These are phyloP conservation scores for Pachyseris speciosa DNA, from an alignment of 64 coral and sea anemone genomes.

Conservation along the genomic window DNA sequence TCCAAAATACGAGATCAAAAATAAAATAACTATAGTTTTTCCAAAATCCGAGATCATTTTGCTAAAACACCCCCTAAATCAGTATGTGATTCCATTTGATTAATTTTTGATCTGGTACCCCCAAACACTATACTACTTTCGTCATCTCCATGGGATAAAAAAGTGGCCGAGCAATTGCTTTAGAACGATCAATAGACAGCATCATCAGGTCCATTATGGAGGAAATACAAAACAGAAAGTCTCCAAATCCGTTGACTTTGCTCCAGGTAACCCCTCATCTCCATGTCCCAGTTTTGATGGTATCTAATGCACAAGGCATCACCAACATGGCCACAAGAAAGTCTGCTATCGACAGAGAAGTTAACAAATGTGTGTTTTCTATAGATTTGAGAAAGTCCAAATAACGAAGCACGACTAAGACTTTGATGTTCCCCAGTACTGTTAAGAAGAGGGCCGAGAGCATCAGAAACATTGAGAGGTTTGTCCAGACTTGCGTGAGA, in stretches of 20 bases:
- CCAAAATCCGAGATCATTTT: too few relatives aligned
- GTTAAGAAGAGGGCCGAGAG: constrained; percentile 16
- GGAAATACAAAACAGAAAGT: constrained; percentile 87
- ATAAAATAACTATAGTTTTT: too few relatives aligned
- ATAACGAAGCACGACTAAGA: constrained; percentile 27
- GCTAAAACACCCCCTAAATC: too few relatives aligned
- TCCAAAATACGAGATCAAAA: too few relatives aligned
- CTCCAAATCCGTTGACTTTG: constrained; percentile 73
- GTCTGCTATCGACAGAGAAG: constrained; percentile 73
- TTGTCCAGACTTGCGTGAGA: too few relatives aligned
- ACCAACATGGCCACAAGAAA: constrained; percentile 66
- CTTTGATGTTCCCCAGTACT: constrained; percentile 40
- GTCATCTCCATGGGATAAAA: constrained; percentile 63
- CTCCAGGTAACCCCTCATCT: constrained; percentile 66
- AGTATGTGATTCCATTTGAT: too few relatives aligned
- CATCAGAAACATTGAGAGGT: constrained; percentile 21
- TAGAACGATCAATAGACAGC: constrained; percentile 74
- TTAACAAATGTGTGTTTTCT: constrained; percentile 60
- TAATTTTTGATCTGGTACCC: too few relatives aligned
- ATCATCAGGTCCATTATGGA: constrained; percentile 93
- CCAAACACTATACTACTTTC: too few relatives aligned
- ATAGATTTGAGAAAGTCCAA: constrained; percentile 13
- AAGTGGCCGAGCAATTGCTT: constrained; percentile 65
- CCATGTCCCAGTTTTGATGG: constrained; percentile 55
- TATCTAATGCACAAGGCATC: constrained; percentile 76